Evolutionary conservation across 2,113 vertebrate species (phyloP).

Genomic region (Fulmarus glacialis): DNA sequence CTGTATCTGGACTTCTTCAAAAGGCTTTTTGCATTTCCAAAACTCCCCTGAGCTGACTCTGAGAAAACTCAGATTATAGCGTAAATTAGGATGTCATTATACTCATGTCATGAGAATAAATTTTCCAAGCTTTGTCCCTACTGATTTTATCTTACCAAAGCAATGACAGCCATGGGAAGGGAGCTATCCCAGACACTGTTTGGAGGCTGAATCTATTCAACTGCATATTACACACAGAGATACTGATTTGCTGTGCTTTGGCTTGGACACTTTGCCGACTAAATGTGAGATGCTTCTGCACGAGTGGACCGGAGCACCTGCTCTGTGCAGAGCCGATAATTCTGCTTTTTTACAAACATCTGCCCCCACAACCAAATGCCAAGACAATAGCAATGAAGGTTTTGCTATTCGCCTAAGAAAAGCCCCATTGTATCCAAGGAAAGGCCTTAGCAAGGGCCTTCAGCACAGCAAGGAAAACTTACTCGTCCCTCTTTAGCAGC

Average conservation of each 20-base stretch:
- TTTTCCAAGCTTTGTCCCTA: background rate
- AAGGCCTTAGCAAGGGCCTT: background rate
- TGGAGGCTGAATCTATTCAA: background rate
- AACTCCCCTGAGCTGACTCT: background rate
- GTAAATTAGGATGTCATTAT: background rate
- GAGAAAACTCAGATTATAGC: background rate
- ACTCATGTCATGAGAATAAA: background rate
- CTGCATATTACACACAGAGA: background rate
- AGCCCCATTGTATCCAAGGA: background rate
- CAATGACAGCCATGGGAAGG: background rate
- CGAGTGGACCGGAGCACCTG: background rate
- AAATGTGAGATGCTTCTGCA: background rate
- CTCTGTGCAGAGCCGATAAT: background rate
- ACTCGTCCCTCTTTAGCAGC: constrained; percentile 78
- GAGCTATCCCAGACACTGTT: background rate
- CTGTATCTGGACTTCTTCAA: background rate
- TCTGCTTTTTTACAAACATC: background rate
- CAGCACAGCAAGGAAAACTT: constrained; percentile 68
- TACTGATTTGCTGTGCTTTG: background rate
- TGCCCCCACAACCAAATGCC: background rate
- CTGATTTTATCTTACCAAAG: background rate
- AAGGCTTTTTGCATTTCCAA: background rate
- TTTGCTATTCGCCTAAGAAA: background rate
- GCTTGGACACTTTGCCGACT: background rate
- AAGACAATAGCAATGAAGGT: background rate